A percentile compares a stretch with the other conserved stretches of the same genome.
phyloP scores from a whole-genome alignment of 2,888 invertebrate species.

The Apantesis nais region DNA sequence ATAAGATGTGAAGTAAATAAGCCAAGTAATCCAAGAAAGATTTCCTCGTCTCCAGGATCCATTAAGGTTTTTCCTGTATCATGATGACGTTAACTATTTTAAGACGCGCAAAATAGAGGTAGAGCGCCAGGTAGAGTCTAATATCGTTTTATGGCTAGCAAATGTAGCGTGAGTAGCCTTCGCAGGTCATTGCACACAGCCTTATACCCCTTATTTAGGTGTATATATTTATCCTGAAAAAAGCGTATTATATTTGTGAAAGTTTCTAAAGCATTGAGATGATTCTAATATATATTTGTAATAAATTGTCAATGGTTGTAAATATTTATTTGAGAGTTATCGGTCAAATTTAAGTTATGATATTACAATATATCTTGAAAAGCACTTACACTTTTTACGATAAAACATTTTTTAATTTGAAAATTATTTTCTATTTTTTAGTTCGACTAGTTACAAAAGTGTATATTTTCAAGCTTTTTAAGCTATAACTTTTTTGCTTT shows the following conservation, averaged over 20 bases:
- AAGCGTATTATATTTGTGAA: neutral
- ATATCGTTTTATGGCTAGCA: conserved; percentile 32
- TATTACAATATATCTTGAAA: too few relatives aligned
- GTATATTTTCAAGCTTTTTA: too few relatives aligned
- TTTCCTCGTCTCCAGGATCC: neutral
- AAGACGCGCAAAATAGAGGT: conserved; percentile 17
- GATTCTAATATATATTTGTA: neutral
- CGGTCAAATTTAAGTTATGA: too few relatives aligned
- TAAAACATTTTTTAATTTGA: too few relatives aligned
- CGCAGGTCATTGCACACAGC: conserved; percentile 40
- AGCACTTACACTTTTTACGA: too few relatives aligned
- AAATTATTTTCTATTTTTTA: too few relatives aligned
- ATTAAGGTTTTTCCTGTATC: conserved; percentile 14
- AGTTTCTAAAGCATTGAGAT: neutral
- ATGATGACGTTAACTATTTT: conserved; percentile 20
- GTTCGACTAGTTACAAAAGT: too few relatives aligned
- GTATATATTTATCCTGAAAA: conserved; percentile 32
- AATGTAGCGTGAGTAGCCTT: conserved; percentile 42
- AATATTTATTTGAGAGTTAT: too few relatives aligned
- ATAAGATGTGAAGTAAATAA: neutral
- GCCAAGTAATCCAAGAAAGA: neutral
- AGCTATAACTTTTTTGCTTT: too few relatives aligned
- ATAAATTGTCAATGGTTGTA: too few relatives aligned
- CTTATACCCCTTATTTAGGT: conserved; percentile 9
- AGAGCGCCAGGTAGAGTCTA: conserved; percentile 32